Conservation (phyloP, 2,113 vertebrate species). For the Epinephelus lanceolatus region DNA sequence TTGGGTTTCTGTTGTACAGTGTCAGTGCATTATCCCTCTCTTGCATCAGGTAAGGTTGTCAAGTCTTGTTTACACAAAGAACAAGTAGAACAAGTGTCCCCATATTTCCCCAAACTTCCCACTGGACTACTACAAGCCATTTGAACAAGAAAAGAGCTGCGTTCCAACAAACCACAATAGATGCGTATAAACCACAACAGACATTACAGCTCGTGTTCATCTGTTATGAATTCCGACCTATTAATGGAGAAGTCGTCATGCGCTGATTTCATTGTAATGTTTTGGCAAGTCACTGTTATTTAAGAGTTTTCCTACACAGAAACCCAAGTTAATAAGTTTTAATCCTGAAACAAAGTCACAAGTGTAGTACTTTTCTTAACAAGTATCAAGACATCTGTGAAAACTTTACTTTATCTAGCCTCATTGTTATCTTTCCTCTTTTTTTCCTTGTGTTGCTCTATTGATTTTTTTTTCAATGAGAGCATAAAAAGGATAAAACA, state of each 20-base stretch:
- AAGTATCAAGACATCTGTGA: slow-evolving; percentile 64
- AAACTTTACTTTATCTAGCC: slow-evolving; percentile 73
- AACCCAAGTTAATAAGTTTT: slow-evolving; percentile 69
- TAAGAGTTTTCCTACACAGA: slow-evolving; percentile 56
- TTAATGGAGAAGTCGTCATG: slow-evolving; percentile 54
- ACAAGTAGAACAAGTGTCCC: slow-evolving; percentile 71
- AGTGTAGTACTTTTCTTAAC: slow-evolving; percentile 68
- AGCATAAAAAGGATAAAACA: slow-evolving; percentile 75
- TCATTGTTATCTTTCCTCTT: slow-evolving; percentile 71
- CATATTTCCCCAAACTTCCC: slow-evolving; percentile 55
- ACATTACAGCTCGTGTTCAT: slow-evolving; percentile 47
- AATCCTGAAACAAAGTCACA: slow-evolving; percentile 71
- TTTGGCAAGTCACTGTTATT: slow-evolving; percentile 51
- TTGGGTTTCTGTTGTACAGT: slow-evolving; percentile 20
- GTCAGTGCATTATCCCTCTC: slow-evolving; percentile 30
- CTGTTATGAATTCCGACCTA: slow-evolving; percentile 57
- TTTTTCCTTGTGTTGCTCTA: slow-evolving; percentile 64
- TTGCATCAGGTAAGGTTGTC: slow-evolving; percentile 58
- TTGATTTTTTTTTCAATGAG: slow-evolving; percentile 76
- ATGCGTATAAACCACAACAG: slow-evolving; percentile 57
- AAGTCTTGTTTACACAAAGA: slow-evolving; percentile 63
- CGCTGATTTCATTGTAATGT: slow-evolving; percentile 43
- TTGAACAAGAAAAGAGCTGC: slow-evolving; percentile 43
- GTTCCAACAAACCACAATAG: slow-evolving; percentile 52
- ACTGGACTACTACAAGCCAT: slow-evolving; percentile 45